Evolutionary conservation across 1,140 invertebrate species (phyloP), one percentile per base, ranked within the genome.

Genomic region (Platorchestia sp.): DNA sequence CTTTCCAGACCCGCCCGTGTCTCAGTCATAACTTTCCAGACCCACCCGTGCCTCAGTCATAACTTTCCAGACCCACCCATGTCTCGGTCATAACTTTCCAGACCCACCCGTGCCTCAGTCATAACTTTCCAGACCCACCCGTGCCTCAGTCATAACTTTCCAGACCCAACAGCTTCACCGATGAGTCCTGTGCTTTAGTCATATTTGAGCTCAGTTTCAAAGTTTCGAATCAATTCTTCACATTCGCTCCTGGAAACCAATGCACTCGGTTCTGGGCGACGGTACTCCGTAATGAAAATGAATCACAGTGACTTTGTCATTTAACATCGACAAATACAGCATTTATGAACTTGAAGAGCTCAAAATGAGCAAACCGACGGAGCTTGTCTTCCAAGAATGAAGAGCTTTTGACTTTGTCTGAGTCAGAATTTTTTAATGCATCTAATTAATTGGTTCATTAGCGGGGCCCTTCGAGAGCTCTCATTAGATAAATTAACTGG

Each of bases 401-500:
- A 75, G 59, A 75, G 59, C 27, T 75, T 75, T 75, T 27, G 59
- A 75, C 27, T 75, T 75, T 75, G 59, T 75, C 27, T 14, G 59
- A 75, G 27, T 75, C 10, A 75, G 59, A 75, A 10, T 44, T 90
- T 90, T 90, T 90, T 44, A 90, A 43, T 90, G 44, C 44, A 90
- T 42, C 87, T 90, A 90, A 90, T 90, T 42, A 90, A 90, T 44
- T 43, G 87, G 41, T 90, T 90, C 87, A 90, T 90, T 90, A 90
- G 14, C 87, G 87, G 27, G 36, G 41, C 41, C 41, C 87, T 42
- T 90, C 44, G 87, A 45, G 41, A 43, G 87, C 16, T 36, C 44
- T 90, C 87, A 75, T 75, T 75, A 75, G 59, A 75, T 75, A 75
- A 75, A 75, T 75, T 75, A 75, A 75, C 59, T 75, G 27, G 59